These are phyloP conservation scores for Lutjanus erythropterus DNA, from an alignment of 2,113 vertebrate genomes.

Conservation along the genomic window DNA sequence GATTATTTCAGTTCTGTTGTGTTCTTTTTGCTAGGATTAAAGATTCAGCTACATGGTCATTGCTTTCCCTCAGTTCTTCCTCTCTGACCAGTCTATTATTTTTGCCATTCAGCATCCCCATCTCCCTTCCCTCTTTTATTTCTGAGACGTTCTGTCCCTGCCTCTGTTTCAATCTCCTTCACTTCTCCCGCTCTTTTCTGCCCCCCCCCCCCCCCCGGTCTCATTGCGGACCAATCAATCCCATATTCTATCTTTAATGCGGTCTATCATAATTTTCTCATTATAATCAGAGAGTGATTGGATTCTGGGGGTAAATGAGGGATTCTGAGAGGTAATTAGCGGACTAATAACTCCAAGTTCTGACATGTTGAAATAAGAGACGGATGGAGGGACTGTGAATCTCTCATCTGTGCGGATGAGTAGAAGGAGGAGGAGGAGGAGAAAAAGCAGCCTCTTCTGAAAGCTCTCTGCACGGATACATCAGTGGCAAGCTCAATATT, in stretches of 20 bases:
- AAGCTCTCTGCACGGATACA: conserved; percentile 58
- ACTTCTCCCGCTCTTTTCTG: conserved; percentile 15
- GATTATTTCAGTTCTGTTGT: conserved; percentile 1
- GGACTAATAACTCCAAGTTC: conserved; percentile 79
- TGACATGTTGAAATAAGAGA: conserved; percentile 80
- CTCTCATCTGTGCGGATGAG: conserved; percentile 60
- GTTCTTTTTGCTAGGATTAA: conserved; percentile 1
- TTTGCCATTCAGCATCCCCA: not conserved
- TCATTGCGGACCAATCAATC: conserved; percentile 73
- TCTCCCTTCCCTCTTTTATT: not conserved
- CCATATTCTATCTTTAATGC: conserved; percentile 79
- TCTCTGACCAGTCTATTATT: not conserved
- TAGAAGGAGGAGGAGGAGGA: conserved; percentile 11
- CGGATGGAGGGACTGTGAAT: conserved; percentile 75
- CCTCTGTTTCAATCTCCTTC: conserved; percentile 15
- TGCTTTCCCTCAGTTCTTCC: conserved; percentile 1
- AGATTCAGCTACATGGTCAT: conserved; percentile 16
- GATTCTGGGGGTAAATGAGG: conserved; percentile 81
- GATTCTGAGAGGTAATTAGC: conserved; percentile 84
- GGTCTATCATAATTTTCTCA: conserved; percentile 82
- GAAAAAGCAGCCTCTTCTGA: conserved; percentile 54
- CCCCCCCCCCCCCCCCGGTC: conserved; percentile 26
- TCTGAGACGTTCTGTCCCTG: not conserved
- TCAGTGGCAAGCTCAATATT: conserved; percentile 66
- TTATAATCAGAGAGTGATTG: conserved; percentile 83